Evolutionary conservation across 2,888 invertebrate species (phyloP).

Genomic region (Stegophylla sp.): DNA sequence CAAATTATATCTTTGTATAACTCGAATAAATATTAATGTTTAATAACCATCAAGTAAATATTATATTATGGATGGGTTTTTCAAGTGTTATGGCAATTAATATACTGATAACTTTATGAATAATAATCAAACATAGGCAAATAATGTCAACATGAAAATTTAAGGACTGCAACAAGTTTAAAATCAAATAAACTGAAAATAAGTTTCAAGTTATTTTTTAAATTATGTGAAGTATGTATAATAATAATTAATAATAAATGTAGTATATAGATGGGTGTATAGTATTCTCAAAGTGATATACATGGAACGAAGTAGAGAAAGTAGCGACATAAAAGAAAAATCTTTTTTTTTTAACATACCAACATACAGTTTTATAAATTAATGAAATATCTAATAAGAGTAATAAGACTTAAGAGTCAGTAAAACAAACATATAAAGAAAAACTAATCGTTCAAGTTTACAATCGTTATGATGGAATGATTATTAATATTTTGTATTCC

Average conservation of each 20-base stretch:
- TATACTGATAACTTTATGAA: not conserved
- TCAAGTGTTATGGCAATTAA: not conserved
- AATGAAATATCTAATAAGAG: not conserved
- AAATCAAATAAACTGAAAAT: not conserved
- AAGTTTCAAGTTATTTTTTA: not conserved
- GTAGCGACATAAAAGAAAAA: constrained; percentile 22
- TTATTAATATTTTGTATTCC: too few relatives aligned
- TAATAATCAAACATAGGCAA: too few relatives aligned
- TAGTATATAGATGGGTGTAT: not conserved
- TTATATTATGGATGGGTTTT: not conserved
- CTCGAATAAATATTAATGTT: too few relatives aligned
- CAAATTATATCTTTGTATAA: too few relatives aligned
- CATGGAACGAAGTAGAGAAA: constrained; percentile 30
- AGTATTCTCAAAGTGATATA: not conserved
- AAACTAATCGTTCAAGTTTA: too few relatives aligned
- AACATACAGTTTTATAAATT: not conserved
- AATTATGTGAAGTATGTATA: not conserved
- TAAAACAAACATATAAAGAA: too few relatives aligned
- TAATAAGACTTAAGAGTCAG: too few relatives aligned
- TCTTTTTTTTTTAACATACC: not conserved
- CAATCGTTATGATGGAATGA: too few relatives aligned
- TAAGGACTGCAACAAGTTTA: not conserved
- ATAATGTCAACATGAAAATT: not conserved
- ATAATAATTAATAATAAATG: not conserved
- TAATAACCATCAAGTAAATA: too few relatives aligned